Percentiles rank a stretch among this genome's conserved stretches.
Evolutionary conservation across 2,113 vertebrate species (phyloP).

Genomic region (Acrocephalus kingi): DNA sequence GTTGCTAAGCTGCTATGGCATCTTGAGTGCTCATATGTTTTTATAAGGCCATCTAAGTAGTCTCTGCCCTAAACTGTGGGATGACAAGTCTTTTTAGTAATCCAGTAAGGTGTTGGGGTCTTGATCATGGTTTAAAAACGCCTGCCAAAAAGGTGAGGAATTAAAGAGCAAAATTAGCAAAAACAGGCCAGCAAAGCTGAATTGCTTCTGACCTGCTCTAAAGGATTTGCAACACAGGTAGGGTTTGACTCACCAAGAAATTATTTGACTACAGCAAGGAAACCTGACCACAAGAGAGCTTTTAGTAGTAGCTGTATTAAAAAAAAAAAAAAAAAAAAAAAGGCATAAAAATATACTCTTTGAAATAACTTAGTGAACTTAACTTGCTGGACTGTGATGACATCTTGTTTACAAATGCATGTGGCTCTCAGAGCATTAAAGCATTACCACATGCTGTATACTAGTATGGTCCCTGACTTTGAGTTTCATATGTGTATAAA

Average conservation of each 20-base stretch:
- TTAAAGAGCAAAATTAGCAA: neutral
- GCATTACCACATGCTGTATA: neutral
- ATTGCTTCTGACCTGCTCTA: neutral
- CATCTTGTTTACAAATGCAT: neutral
- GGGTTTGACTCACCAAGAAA: neutral
- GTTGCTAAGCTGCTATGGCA: neutral
- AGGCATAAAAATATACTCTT: neutral
- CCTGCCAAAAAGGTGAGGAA: neutral
- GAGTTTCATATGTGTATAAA: rapidly evolving
- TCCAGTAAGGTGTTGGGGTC: neutral
- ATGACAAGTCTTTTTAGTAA: neutral
- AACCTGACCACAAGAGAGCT: neutral
- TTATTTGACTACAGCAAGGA: neutral
- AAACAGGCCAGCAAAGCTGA: neutral
- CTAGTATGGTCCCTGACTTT: neutral
- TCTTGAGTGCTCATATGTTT: neutral
- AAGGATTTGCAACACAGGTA: neutral
- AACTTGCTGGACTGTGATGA: neutral
- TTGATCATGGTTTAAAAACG: neutral
- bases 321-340: neutral
- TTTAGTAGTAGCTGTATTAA: neutral
- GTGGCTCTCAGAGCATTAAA: neutral
- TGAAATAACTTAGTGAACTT: neutral
- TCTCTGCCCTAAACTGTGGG: neutral
- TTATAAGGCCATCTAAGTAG: neutral